Evolutionary conservation across 2,888 invertebrate species (phyloP).

Genomic region (Junonia oenone): DNA sequence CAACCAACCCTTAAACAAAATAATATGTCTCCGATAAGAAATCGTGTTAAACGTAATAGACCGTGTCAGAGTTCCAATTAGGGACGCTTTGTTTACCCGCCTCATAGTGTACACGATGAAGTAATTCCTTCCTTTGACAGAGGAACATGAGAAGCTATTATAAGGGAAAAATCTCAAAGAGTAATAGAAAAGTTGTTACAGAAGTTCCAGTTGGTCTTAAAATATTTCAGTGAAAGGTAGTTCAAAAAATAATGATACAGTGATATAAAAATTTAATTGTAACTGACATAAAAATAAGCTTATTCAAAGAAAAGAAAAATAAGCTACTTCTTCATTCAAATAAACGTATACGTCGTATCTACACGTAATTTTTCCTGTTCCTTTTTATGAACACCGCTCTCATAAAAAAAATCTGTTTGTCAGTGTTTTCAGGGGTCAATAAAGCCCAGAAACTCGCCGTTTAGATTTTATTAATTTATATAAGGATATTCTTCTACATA

Average conservation of each 20-base stretch:
- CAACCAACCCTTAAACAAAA: background rate
- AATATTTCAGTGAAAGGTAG: no score
- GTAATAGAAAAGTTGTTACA: background rate
- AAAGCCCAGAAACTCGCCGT: background rate
- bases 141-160: constrained; percentile 29
- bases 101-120: constrained; percentile 15
- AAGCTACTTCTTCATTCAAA: no score
- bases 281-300: no score
- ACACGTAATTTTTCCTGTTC: no score
- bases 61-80: constrained; percentile 20
- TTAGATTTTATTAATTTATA: background rate
- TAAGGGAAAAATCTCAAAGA: constrained; percentile 20
- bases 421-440: no score
- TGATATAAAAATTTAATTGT: background rate
- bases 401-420: no score
- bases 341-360: no score
- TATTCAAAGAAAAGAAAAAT: no score
- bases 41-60: constrained; percentile 9
- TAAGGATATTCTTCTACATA: no score
- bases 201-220: background rate
- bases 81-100: constrained; percentile 28
- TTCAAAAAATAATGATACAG: background rate
- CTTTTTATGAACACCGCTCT: no score
- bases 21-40: background rate
- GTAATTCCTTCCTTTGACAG: constrained; percentile 38